These are phyloP conservation scores for Sparidentex hasta DNA, from an alignment of 2,797 vertebrate species.

Conservation along the genomic window DNA sequence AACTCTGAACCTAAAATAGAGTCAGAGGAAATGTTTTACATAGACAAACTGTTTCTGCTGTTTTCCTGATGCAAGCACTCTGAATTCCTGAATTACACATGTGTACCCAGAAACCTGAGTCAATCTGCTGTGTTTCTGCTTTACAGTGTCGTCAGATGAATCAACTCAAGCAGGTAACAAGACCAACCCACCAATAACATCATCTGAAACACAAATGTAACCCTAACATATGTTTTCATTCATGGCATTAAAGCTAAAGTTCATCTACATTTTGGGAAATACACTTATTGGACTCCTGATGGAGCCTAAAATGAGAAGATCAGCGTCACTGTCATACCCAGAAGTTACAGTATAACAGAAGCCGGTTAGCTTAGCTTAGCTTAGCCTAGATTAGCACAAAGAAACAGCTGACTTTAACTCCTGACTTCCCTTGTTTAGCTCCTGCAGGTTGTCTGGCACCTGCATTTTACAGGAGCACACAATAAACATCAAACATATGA, in stretches of 20 bases:
- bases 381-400: not conserved
- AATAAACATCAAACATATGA: no score
- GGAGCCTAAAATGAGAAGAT: not conserved
- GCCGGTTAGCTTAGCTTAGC: not conserved
- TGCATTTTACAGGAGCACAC: not conserved
- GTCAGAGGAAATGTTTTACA: conserved; percentile 38
- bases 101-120: not conserved
- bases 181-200: rapidly evolving
- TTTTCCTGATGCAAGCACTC: conserved; percentile 1
- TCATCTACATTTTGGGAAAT: not conserved
- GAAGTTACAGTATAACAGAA: not conserved
- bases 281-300: not conserved
- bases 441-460: not conserved
- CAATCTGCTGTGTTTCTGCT: conserved; percentile 17
- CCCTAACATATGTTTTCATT: not conserved
- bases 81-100: conserved; percentile 8
- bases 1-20: conserved; percentile 42
- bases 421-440: not conserved
- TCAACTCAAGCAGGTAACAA: rapidly evolving
- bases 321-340: not conserved
- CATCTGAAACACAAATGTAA: not conserved
- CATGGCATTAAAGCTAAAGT: not conserved
- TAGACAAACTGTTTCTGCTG: conserved; percentile 7
- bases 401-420: not conserved
- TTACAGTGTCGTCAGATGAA: not conserved